These are phyloP conservation scores for Temnothorax ravouxi DNA, from an alignment of 2,888 invertebrate genomes.

Conservation along the genomic window DNA sequence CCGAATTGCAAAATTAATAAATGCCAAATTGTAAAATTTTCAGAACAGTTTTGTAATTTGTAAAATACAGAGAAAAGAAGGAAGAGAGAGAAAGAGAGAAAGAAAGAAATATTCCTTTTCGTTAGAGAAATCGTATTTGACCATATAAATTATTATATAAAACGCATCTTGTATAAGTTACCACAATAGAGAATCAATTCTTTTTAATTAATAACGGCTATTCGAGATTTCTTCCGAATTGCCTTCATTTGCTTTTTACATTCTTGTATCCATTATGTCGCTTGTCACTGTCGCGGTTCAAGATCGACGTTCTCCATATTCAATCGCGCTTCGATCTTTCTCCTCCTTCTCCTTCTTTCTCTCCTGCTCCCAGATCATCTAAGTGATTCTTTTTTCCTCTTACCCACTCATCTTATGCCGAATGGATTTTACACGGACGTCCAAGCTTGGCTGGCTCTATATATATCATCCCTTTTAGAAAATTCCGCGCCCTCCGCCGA, in stretches of 20 bases:
- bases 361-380: conserved; percentile 29
- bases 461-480: conserved; percentile 71
- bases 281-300: conserved; percentile 53
- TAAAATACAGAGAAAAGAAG: background rate
- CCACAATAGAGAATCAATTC: background rate
- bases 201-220: background rate
- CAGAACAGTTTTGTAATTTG: background rate
- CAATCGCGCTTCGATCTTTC: background rate
- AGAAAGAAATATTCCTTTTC: background rate
- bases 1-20: no score
- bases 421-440: conserved; percentile 74
- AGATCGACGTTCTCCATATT: conserved; percentile 35
- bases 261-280: conserved; percentile 63
- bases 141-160: background rate
- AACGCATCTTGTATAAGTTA: background rate
- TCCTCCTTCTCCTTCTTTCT: conserved; percentile 31
- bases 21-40: background rate
- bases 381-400: conserved; percentile 65
- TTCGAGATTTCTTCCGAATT: background rate
- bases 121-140: background rate
- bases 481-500: conserved; percentile 59
- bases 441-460: conserved; percentile 65
- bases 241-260: conserved; percentile 32
- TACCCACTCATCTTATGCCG: conserved; percentile 53
- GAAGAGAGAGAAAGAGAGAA: no score